Evolutionary conservation across 2,888 invertebrate genomes (phyloP), one percentile per base, ranked within the genome.

Genomic region (Galeopsomyia nigrocyanea): DNA sequence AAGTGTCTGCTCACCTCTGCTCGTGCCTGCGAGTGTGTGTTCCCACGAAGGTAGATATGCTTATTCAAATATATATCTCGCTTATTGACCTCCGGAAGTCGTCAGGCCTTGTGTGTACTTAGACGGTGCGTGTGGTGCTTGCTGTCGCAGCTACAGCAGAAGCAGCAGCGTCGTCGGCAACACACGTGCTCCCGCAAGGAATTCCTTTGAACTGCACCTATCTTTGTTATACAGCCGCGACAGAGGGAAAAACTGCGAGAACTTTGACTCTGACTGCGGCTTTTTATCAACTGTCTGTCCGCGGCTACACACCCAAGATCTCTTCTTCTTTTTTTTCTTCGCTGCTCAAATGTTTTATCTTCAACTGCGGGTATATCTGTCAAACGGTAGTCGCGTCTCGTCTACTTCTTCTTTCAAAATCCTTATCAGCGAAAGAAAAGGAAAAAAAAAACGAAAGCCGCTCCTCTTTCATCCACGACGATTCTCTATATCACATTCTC

Each of bases 41-140:
- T 55, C 51, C 21, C 67, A 21, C 60, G 58, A 67, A 61, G 68
- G 55, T 31, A 61, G 68, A 39, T 31, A 56, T 61, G 53, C 60
- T 68, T 68, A 68, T 68, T 68, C 68, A 68, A 68, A 68, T 39
- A 39, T 39, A 10, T 26, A 26, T 26, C 26, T 68, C 55, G 62
- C 47, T 26, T 68, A 62, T 68, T 68, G 61, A 68, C 68, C 68
- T 68, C 68, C 61, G 68, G 68, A 68, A 68, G 56, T 68, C 62
- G 68, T 56, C 46, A 22, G 47, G 17, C 66, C 7, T 65, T 17
- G 21, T 5, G 7, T 31, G 14, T 16, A 26, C 49, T 14, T 13
- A 22, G 14, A 21, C 14, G 3, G 19, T 19, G 19, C 61, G 61
- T 60, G 14, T 19, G 17, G 26, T 5, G 26, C 39, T 39, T 5